Base-by-base conservation (phyloP, 2,888 invertebrate genomes). In the Drosophila melanosoma region DNA sequence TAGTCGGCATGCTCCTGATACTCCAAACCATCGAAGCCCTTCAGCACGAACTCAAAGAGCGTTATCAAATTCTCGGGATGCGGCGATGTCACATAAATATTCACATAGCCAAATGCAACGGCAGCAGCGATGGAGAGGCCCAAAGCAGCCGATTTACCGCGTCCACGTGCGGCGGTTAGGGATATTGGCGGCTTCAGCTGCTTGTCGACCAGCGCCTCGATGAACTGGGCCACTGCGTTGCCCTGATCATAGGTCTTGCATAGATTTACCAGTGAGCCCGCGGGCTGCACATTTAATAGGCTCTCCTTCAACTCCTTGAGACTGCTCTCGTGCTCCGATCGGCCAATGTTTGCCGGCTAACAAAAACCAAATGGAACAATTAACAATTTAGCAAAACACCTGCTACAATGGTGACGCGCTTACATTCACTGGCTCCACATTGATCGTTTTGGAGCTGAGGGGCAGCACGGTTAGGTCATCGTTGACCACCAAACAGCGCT, bases 11-110 rank as follows among this genome's bases (percentile, higher is more conserved):
- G 99, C 92, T 99, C 99, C 93, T 99, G 96, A 93, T 99, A 99
- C 69, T 97, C 96, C 56, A 99, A 94, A 0, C 97, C 97, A 93
- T 99, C 98, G 87, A 99, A 96, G 0, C 98, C 98, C 94, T 99
- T 99, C 64, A 99, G 95, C 4, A 99, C 95, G 93, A 99, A 99
- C 92, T 99, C 98, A 93, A 99, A 99, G 12, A 99, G 94, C 0
- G 99, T 99, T 72, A 97, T 98, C 91, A 99, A 95, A 94, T 99
- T 99, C 93, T 99, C 99, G 0, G 99, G 99, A 92, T 98, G 97
- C 0, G 99, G 99, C 62, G 99, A 98, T 0, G 99, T 99, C 42
- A 99, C 98, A 94, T 98, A 99, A 70, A 98, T 96, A 91, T 98
- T 98, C 0, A 97, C 97, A 90, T 95, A 95, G 32, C 96, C 96